Percentiles rank a stretch among this genome's conserved stretches.
phyloP scores from a whole-genome alignment of 2,113 vertebrate species.

The Xiphophorus hellerii region DNA sequence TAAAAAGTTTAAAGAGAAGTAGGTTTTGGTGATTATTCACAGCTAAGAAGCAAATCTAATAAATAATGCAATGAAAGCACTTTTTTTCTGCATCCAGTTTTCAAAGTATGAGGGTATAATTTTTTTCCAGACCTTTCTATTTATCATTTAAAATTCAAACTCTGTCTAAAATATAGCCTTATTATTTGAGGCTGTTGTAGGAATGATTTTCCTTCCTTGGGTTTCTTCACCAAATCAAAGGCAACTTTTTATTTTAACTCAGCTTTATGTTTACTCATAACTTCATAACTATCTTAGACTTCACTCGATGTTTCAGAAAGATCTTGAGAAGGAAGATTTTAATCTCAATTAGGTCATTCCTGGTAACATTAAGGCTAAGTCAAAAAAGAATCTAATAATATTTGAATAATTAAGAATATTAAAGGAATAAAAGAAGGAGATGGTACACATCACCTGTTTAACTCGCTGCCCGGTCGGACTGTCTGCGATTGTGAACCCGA shows the following conservation, averaged over 20 bases:
- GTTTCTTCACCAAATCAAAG: constrained; percentile 9
- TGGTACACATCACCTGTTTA: constrained; percentile 83
- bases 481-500: constrained; percentile 98
- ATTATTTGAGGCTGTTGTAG: no score
- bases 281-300: neutral
- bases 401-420: neutral
- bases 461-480: constrained; percentile 98
- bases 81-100: neutral
- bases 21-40: no score
- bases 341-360: neutral
- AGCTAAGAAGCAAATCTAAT: no score
- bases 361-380: neutral
- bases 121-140: neutral
- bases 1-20: no score
- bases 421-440: neutral
- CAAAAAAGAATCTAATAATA: neutral
- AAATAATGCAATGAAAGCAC: no score
- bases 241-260: constrained; percentile 24
- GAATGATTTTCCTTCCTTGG: neutral
- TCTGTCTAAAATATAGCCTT: no score
- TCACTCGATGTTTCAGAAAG: constrained; percentile 14
- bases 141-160: no score
- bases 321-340: neutral
- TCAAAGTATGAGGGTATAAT: neutral
- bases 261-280: constrained; percentile 18